These are phyloP conservation scores for Drosophila littoralis DNA, from an alignment of 1,140 invertebrate genomes.

Conservation along the genomic window DNA sequence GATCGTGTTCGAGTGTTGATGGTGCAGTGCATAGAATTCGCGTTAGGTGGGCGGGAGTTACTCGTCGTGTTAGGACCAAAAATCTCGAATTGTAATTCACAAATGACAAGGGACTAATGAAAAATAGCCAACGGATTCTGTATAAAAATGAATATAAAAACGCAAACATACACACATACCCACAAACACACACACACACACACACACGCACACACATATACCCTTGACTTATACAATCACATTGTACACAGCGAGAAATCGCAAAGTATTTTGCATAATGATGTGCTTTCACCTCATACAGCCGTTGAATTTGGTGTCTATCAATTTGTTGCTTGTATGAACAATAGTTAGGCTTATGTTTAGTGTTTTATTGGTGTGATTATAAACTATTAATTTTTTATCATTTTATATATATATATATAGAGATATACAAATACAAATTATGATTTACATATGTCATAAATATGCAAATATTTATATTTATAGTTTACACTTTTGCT, in stretches of 20 bases:
- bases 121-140: constrained; percentile 46
- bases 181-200: constrained; percentile 13
- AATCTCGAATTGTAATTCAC: constrained; percentile 70
- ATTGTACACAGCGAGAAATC: constrained; percentile 38
- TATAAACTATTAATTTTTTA: constrained; percentile 62
- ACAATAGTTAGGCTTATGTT: constrained; percentile 66
- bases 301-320: constrained; percentile 36
- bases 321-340: constrained; percentile 49
- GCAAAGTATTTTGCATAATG: constrained; percentile 37
- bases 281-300: constrained; percentile 34
- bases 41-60: constrained; percentile 30
- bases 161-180: constrained; percentile 8
- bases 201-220: constrained; percentile 20
- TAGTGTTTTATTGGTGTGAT: constrained; percentile 73
- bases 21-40: constrained; percentile 34
- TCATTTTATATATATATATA: constrained; percentile 55
- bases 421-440: constrained; percentile 55
- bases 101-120: constrained; percentile 28
- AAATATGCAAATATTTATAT: constrained; percentile 46
- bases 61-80: constrained; percentile 45
- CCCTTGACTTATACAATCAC: constrained; percentile 7
- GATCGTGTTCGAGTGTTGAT: neutral
- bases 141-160: constrained; percentile 43
- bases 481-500: constrained; percentile 64
- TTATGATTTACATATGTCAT: constrained; percentile 63